Evolutionary conservation across 1,140 invertebrate genomes (phyloP).

Genomic region (Microvelia longipes): DNA sequence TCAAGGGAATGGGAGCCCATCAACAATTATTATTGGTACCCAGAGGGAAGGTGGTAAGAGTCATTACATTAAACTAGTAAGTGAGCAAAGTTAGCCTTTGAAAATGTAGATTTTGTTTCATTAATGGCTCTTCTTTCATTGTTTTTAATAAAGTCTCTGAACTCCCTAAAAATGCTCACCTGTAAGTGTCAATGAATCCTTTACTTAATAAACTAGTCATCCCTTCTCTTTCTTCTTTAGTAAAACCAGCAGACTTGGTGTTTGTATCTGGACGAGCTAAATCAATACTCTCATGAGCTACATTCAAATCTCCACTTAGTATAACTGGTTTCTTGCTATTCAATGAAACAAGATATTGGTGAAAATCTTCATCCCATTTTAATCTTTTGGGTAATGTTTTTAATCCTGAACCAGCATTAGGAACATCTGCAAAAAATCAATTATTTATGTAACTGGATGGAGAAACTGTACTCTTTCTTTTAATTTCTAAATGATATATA

Average conservation of each 20-base stretch:
- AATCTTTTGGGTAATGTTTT: slow-evolving; percentile 74
- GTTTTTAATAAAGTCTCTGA: too few species aligned
- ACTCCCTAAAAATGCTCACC: too few species aligned
- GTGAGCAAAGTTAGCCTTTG: too few species aligned
- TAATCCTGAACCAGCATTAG: slow-evolving; percentile 58
- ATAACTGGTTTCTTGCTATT: slow-evolving; percentile 87
- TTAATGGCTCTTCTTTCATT: too few species aligned
- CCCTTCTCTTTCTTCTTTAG: slow-evolving; percentile 76
- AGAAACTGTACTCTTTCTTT: too few species aligned
- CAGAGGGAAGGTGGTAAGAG: too few species aligned
- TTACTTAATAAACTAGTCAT: slow-evolving; percentile 67
- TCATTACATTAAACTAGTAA: too few species aligned
- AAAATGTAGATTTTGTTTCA: too few species aligned
- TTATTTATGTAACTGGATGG: too few species aligned
- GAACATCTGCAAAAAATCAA: slow-evolving; percentile 34
- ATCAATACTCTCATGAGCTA: slow-evolving; percentile 90
- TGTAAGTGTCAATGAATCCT: slow-evolving; percentile 77
- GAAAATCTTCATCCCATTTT: slow-evolving; percentile 77
- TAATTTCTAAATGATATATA: too few species aligned
- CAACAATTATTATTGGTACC: too few species aligned
- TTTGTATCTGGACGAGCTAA: slow-evolving; percentile 88
- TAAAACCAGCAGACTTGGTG: slow-evolving; percentile 87
- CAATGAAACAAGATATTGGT: slow-evolving; percentile 56
- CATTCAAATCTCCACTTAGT: slow-evolving; percentile 92
- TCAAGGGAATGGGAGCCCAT: too few species aligned